Evolutionary conservation across 1,140 invertebrate species (phyloP).

Genomic region (Pinna nobilis): DNA sequence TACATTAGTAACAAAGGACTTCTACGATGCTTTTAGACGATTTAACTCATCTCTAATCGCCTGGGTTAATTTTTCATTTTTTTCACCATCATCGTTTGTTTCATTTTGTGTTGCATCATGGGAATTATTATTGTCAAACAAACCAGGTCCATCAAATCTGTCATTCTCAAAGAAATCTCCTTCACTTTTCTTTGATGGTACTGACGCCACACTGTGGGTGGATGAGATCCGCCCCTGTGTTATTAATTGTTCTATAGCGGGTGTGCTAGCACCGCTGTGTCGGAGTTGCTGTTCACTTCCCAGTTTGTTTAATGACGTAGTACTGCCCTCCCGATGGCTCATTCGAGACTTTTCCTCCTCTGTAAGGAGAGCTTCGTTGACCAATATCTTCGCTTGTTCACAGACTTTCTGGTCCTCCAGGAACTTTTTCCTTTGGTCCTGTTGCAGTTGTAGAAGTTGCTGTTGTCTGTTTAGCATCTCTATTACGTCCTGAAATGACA

Average conservation of each 20-base stretch:
- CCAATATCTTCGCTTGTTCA: constrained; percentile 18
- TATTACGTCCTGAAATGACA: constrained; percentile 17
- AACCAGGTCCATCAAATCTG: constrained; percentile 2
- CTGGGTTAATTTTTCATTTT: constrained; percentile 11
- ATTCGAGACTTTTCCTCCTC: not conserved
- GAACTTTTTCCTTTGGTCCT: constrained; percentile 18
- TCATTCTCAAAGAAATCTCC: constrained; percentile 18
- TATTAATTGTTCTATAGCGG: not conserved
- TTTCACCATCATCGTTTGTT: constrained; percentile 3
- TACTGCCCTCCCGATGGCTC: not conserved
- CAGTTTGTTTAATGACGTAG: not conserved
- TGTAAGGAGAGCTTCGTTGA: constrained; percentile 7
- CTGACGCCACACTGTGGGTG: not conserved
- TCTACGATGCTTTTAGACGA: not conserved
- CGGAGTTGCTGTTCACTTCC: not conserved
- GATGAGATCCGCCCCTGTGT: constrained; percentile 9
- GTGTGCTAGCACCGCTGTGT: not conserved
- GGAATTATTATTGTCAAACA: not conserved
- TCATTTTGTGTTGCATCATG: too few species aligned
- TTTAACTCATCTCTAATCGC: not conserved
- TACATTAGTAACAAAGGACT: not conserved
- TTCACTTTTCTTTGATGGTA: not conserved
- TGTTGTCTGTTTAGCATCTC: constrained; percentile 27
- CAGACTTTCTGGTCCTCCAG: constrained; percentile 18
- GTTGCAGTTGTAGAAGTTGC: constrained; percentile 16